A percentile compares a stretch with the other conserved stretches of the same genome.
Evolutionary conservation across 2,888 invertebrate species (phyloP).

Genomic region (Eurytoma californica): DNA sequence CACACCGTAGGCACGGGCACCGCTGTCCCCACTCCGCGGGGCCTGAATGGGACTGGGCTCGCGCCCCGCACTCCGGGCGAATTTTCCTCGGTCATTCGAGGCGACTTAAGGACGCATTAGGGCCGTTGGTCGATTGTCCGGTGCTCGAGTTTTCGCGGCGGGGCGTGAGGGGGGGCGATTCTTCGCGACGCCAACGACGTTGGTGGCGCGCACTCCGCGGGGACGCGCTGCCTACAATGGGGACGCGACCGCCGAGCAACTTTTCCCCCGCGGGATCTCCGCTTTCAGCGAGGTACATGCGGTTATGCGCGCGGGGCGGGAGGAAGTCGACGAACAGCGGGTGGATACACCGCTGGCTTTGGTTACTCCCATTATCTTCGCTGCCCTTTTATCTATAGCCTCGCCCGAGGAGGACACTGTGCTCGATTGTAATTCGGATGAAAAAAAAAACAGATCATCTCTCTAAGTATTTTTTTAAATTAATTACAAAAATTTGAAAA

Average conservation of each 20-base stretch:
- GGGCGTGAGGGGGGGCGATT: no score
- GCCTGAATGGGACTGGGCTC: slow-evolving; percentile 9
- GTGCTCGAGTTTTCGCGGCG: neutral
- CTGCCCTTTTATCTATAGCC: no score
- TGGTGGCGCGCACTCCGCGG: slow-evolving; percentile 17
- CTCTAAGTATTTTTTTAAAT: no score
- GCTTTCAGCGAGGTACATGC: no score
- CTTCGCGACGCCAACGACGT: neutral
- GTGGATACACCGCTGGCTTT: no score
- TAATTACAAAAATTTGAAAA: no score
- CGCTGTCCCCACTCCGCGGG: neutral
- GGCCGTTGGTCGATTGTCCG: neutral
- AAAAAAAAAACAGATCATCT: no score
- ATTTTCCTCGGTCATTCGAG: slow-evolving; percentile 53
- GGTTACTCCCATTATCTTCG: no score
- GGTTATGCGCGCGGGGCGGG: no score
- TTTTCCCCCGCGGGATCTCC: slow-evolving; percentile 24
- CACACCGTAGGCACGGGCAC: neutral
- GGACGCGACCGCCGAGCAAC: neutral
- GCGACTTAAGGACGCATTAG: slow-evolving; percentile 55
- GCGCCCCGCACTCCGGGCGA: slow-evolving; percentile 44
- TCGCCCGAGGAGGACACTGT: no score
- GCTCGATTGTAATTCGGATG: no score
- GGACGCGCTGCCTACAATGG: slow-evolving; percentile 7
- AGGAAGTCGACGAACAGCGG: no score